Percentiles rank a stretch among this genome's conserved stretches.
Evolutionary conservation across 2,113 vertebrate species (phyloP).

Genomic region (Gymnocephalus cernua): DNA sequence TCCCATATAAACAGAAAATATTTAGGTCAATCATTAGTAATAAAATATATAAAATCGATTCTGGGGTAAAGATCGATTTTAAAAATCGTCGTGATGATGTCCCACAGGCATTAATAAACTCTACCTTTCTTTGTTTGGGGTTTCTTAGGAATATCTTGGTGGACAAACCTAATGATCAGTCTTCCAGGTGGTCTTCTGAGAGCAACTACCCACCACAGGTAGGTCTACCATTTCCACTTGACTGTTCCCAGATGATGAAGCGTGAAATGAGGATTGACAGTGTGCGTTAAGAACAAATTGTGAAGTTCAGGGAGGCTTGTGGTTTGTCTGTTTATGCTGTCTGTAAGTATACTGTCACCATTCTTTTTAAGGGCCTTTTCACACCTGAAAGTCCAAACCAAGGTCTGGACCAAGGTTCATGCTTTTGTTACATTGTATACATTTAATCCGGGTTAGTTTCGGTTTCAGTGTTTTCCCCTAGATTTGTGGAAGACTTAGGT

Average conservation of each 20-base stretch:
- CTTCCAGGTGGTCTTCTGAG: constrained; percentile 98
- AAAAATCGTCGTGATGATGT: neutral
- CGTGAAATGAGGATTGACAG: neutral
- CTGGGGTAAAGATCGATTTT: too few species aligned
- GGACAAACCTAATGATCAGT: constrained; percentile 98
- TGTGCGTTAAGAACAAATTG: neutral
- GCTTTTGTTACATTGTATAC: too few species aligned
- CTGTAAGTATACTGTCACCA: neutral
- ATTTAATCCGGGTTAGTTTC: too few species aligned
- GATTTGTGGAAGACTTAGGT: too few species aligned
- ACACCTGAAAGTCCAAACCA: too few species aligned
- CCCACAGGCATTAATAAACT: neutral
- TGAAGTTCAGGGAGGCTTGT: neutral
- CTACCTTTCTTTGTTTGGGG: neutral
- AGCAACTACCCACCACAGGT: constrained; percentile 99
- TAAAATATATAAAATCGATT: too few species aligned
- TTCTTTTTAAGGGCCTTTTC: neutral
- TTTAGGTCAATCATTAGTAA: too few species aligned
- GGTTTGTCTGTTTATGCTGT: neutral
- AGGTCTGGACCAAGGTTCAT: too few species aligned
- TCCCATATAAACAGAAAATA: too few species aligned
- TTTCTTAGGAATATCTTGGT: constrained; percentile 95
- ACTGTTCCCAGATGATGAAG: neutral
- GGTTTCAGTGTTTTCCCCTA: too few species aligned
- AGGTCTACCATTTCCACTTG: neutral